Percentiles rank a stretch among this genome's conserved stretches.
These are phyloP conservation scores for Amblyraja radiata DNA, from an alignment of 2,797 vertebrate genomes.

Conservation along the genomic window DNA sequence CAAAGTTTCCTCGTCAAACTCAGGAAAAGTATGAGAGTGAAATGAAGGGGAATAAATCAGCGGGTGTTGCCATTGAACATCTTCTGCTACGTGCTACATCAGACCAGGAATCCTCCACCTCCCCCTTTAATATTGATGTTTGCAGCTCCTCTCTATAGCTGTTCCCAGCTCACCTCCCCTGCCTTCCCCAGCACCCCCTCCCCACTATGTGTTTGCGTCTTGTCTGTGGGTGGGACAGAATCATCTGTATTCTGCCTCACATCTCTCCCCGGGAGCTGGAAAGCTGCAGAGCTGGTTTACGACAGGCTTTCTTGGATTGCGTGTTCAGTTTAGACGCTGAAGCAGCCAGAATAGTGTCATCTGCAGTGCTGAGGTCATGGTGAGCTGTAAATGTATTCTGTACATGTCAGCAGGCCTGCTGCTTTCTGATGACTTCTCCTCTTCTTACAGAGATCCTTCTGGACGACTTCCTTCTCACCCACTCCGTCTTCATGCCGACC, in stretches of 20 bases:
- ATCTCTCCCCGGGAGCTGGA: neutral
- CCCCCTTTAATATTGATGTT: neutral
- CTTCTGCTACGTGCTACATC: neutral
- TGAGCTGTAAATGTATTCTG: neutral
- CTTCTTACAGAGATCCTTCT: constrained; percentile 68
- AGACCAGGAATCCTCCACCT: neutral
- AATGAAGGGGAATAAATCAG: neutral
- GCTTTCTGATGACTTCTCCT: constrained; percentile 37
- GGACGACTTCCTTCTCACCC: constrained; percentile 91
- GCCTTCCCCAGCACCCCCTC: too few relatives aligned
- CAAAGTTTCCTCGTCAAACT: neutral
- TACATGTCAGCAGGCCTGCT: neutral
- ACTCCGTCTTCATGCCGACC: constrained; percentile 86
- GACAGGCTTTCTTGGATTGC: neutral
- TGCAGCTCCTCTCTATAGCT: neutral
- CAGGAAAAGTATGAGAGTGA: neutral
- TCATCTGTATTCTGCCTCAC: neutral
- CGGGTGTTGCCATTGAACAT: neutral
- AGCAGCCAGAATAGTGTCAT: neutral
- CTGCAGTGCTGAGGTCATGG: too few relatives aligned
- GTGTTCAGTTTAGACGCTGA: neutral
- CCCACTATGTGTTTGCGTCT: neutral
- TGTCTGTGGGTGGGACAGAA: neutral
- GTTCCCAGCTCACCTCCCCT: too few relatives aligned
- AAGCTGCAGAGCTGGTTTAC: neutral